Conservation (phyloP, 2,113 vertebrate genomes). For the Empidonax traillii region DNA sequence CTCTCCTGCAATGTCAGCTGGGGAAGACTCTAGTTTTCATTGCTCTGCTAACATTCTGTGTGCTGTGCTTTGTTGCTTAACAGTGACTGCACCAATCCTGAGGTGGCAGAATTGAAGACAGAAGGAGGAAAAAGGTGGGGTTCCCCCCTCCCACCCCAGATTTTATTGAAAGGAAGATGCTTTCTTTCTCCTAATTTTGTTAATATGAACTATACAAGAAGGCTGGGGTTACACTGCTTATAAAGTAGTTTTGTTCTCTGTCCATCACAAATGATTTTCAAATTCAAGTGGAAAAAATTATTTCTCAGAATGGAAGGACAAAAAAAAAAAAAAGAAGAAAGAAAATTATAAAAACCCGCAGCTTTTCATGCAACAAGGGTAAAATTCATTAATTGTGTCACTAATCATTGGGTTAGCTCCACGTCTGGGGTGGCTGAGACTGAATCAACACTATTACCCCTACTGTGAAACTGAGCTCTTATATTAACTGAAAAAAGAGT, state of each 20-base stretch:
- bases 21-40: not conserved
- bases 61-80: not conserved
- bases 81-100: not conserved
- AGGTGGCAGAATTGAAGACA: not conserved
- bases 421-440: not conserved
- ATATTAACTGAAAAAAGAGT: not conserved
- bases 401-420: not conserved
- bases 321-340: not conserved
- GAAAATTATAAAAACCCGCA: not conserved
- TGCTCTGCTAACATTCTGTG: not conserved
- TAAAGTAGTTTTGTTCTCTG: not conserved
- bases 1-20: not conserved
- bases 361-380: not conserved
- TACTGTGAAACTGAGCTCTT: not conserved
- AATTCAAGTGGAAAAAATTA: not conserved
- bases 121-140: not conserved
- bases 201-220: not conserved
- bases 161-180: not conserved
- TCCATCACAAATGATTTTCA: not conserved
- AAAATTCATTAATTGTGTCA: not conserved
- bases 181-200: not conserved
- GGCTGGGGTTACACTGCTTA: not conserved
- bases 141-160: not conserved
- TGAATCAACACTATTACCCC: not conserved
- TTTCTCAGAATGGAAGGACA: not conserved